These are phyloP conservation scores for Parnassius mnemosyne DNA, from an alignment of 2,888 invertebrate species.

Conservation along the genomic window DNA sequence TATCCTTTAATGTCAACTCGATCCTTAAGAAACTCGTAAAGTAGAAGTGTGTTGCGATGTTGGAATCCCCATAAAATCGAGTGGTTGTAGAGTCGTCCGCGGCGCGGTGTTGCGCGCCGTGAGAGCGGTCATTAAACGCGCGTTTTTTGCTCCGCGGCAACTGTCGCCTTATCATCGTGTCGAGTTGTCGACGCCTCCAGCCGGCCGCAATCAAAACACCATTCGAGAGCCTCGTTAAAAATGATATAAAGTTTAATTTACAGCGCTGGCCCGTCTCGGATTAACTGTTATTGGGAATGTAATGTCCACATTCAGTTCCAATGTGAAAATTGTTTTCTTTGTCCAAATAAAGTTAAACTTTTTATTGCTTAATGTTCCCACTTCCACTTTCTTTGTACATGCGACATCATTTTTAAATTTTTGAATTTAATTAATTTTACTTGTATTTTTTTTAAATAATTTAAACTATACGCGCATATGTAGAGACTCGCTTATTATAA, in stretches of 20 bases:
- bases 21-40: conserved; percentile 66
- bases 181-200: conserved; percentile 80
- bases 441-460: too few relatives aligned
- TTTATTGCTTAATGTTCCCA: conserved; percentile 48
- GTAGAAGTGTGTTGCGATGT: conserved; percentile 64
- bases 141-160: conserved; percentile 73
- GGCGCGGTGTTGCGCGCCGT: conserved; percentile 39
- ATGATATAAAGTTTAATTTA: conserved; percentile 80
- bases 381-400: conserved; percentile 33
- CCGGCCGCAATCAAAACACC: conserved; percentile 78
- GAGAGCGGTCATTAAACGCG: conserved; percentile 67
- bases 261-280: conserved; percentile 63
- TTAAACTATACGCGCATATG: too few relatives aligned
- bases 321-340: conserved; percentile 66
- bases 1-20: conserved; percentile 52
- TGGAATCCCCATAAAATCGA: conserved; percentile 69
- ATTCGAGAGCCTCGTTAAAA: conserved; percentile 76
- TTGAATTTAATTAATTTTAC: too few relatives aligned
- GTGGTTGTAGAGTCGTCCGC: conserved; percentile 38
- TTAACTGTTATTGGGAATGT: conserved; percentile 73
- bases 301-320: conserved; percentile 59
- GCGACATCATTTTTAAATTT: neutral
- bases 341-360: conserved; percentile 54
- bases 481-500: too few relatives aligned
- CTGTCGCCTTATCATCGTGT: conserved; percentile 76